Evolutionary conservation across 2,797 vertebrate genomes (phyloP).

Genomic region (Acrocephalus scirpaceus): DNA sequence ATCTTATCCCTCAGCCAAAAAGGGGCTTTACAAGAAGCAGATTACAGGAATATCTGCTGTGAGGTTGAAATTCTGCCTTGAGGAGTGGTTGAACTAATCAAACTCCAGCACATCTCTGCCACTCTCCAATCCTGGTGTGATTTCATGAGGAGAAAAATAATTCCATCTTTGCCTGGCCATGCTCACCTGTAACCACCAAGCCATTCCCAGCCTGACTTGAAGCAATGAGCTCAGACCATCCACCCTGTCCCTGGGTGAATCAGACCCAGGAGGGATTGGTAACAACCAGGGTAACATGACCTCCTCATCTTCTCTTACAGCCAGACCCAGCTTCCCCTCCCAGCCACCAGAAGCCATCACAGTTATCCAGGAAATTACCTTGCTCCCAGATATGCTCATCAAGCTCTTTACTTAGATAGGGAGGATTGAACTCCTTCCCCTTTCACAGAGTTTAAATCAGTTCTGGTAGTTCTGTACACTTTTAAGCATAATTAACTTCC

Average conservation of each 20-base stretch:
- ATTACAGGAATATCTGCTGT: not conserved
- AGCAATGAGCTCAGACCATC: not conserved
- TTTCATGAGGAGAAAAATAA: fast-evolving
- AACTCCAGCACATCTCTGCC: not conserved
- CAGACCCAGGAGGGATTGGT: not conserved
- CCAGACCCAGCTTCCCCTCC: not conserved
- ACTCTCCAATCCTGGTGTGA: fast-evolving
- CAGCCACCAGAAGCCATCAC: not conserved
- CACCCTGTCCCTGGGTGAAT: not conserved
- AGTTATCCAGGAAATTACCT: not conserved
- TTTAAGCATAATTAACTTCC: not conserved
- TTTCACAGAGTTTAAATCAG: not conserved
- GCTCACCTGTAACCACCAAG: not conserved
- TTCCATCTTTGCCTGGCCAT: fast-evolving
- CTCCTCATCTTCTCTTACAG: not conserved
- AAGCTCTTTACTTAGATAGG: not conserved
- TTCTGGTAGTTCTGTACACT: not conserved
- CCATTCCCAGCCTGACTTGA: not conserved
- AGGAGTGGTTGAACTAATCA: not conserved
- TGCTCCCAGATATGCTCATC: not conserved
- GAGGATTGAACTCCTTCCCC: not conserved
- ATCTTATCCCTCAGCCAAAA: not conserved
- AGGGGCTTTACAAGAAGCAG: not conserved
- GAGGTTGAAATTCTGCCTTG: not conserved
- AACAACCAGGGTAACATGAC: not conserved